A percentile compares a stretch with the other conserved stretches of the same genome.
These are phyloP conservation scores for Saccopteryx leptura DNA, from an alignment of 2,113 vertebrate species.

Conservation along the genomic window DNA sequence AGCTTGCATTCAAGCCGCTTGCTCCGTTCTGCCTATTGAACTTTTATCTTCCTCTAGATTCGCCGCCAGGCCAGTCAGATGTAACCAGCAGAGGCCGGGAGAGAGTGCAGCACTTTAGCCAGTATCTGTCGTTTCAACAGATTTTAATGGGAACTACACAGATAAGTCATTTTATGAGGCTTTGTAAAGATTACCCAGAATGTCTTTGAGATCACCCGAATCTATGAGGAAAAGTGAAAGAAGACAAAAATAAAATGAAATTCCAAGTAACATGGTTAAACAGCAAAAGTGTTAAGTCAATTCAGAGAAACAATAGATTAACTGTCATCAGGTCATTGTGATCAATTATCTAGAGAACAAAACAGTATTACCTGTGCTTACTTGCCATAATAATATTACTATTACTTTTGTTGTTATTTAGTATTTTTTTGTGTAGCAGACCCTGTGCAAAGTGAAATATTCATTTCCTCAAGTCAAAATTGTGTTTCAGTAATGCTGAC, in stretches of 20 bases:
- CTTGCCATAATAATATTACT: background rate
- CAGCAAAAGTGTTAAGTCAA: background rate
- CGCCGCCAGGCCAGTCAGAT: slow-evolving; percentile 35
- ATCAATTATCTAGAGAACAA: background rate
- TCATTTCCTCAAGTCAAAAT: background rate
- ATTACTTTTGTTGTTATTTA: background rate
- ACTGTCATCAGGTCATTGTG: background rate
- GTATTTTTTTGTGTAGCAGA: background rate
- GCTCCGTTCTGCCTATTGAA: slow-evolving; percentile 58
- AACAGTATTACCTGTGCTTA: background rate
- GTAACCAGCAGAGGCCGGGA: background rate
- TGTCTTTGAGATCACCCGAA: slow-evolving; percentile 70
- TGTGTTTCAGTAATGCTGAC: background rate
- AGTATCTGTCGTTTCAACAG: slow-evolving; percentile 56
- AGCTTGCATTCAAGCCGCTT: slow-evolving; percentile 40
- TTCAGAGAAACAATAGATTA: background rate
- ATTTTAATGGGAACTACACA: slow-evolving; percentile 68
- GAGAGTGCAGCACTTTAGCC: slow-evolving; percentile 31
- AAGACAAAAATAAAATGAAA: slow-evolving; percentile 50
- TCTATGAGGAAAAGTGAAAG: background rate
- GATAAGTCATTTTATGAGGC: slow-evolving; percentile 65
- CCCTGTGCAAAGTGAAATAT: background rate
- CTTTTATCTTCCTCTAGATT: background rate
- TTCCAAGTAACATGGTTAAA: background rate
- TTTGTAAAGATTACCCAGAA: slow-evolving; percentile 73